These are phyloP conservation scores for Temnothorax nylanderi DNA, from an alignment of 1,140 invertebrate genomes.

Conservation along the genomic window DNA sequence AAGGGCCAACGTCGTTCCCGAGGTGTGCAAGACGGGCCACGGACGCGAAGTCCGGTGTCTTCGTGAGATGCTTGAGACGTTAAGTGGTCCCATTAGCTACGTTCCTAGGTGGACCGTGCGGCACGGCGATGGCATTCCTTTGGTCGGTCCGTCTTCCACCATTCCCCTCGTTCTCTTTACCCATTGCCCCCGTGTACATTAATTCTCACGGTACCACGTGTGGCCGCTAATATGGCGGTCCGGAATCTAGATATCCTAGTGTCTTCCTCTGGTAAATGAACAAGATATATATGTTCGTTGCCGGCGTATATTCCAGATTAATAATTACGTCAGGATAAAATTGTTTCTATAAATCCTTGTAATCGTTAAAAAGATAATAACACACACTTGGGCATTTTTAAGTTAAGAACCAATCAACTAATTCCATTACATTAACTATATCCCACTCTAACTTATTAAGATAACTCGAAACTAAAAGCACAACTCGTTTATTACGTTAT, in stretches of 20 bases:
- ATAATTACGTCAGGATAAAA: not conserved
- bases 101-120: slow-evolving; percentile 75
- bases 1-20: slow-evolving; percentile 53
- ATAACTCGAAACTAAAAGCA: too few species aligned
- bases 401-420: not conserved
- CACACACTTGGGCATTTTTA: not conserved
- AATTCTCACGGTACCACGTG: slow-evolving; percentile 70
- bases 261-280: slow-evolving; percentile 13
- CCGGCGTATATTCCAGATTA: not conserved
- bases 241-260: not conserved
- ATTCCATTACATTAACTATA: too few species aligned
- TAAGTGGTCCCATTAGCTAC: slow-evolving; percentile 85
- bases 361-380: not conserved
- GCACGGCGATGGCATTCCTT: slow-evolving; percentile 76
- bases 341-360: not conserved
- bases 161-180: slow-evolving; percentile 27
- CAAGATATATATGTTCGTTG: not conserved
- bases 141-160: slow-evolving; percentile 52
- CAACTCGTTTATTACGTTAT: too few species aligned
- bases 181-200: slow-evolving; percentile 47
- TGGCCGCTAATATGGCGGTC: slow-evolving; percentile 34
- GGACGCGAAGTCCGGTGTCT: slow-evolving; percentile 57
- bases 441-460: too few species aligned
- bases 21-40: slow-evolving; percentile 68
- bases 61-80: slow-evolving; percentile 83